Evolutionary conservation across 2,113 vertebrate species (phyloP), one percentile per base, ranked within the genome.

Genomic region (Tauraco erythrolophus): DNA sequence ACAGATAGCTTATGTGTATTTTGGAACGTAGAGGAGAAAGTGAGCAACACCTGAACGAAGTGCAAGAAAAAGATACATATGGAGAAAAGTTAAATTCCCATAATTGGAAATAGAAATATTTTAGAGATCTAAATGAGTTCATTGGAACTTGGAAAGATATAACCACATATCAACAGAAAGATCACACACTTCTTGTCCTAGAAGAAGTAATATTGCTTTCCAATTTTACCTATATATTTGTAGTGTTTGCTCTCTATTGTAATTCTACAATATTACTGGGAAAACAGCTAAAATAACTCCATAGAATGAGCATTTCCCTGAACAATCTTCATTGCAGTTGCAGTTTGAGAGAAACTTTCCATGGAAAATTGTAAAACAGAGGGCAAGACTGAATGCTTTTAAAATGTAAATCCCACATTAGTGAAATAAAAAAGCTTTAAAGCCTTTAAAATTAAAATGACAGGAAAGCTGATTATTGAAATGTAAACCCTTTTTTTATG

Each of bases 81-180:
- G 89, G 88, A 88, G 58, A 77, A 58, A 88, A 97, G 95, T 70
- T 93, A 94, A 91, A 89, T 97, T 95, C 65, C 92, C 51, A 50
- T 96, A 54, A 76, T 35, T 92, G 86, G 71, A 83, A 96, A 87
- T 53, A 95, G 70, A 91, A 95, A 76, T 93, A 71, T 90, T 92
- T 96, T 87, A 62, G 81, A 94, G 65, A 95, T 54, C 77, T 54
- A 70, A 56, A 62, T 51, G 5, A 92, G 62, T 76, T 94, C 72
- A 31, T 83, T 86, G 87, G 78, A 97, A 80, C 69, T 54, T 95
- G 64, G 80, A 83, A 95, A 84, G 68, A 92, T 92, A 74, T 53
- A 88, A 70, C 61, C 37, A 77, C 65, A 14, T 16, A 72, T 30
- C 51, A 82, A 37, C 70, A 98, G 93, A 94, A 88, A 72, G 28